Evolutionary conservation across 2,888 invertebrate genomes (phyloP).

Genomic region (Nomada flava): DNA sequence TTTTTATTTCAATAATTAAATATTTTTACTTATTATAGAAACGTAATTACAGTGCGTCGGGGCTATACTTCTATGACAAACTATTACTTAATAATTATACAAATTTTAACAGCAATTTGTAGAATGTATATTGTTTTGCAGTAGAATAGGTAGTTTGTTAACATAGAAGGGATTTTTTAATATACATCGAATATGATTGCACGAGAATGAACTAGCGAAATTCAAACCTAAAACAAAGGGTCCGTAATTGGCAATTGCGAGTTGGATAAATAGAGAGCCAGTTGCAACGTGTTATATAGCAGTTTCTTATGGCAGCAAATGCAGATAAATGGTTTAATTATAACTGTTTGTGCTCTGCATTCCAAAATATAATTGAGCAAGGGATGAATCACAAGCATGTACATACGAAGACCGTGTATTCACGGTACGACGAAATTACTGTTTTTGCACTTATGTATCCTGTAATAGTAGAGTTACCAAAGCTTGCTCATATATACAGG

Average conservation of each 20-base stretch:
- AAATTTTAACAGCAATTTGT: no score
- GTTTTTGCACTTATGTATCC: conserved; percentile 27
- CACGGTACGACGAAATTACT: conserved; percentile 14
- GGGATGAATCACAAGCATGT: background rate
- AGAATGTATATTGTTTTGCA: no score
- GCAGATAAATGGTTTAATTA: conserved; percentile 35
- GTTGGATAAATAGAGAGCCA: background rate
- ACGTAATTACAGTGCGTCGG: no score
- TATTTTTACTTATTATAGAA: no score
- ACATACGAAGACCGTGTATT: background rate
- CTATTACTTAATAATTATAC: no score
- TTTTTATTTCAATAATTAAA: no score
- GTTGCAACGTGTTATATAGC: background rate
- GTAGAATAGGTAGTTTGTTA: no score
- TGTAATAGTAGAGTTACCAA: conserved; percentile 12
- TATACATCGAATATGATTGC: background rate
- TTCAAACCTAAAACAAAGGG: background rate
- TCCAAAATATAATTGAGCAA: conserved; percentile 26
- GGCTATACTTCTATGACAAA: no score
- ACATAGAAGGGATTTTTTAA: background rate
- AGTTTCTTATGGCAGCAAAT: conserved; percentile 32
- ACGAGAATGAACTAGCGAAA: background rate
- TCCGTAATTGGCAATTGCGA: background rate
- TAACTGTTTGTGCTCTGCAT: conserved; percentile 7
- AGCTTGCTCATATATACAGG: background rate